Percentiles rank a stretch among this genome's conserved stretches.
These are phyloP conservation scores for Heterocephalus glaber DNA, from an alignment of 2,113 vertebrate species.

Conservation along the genomic window DNA sequence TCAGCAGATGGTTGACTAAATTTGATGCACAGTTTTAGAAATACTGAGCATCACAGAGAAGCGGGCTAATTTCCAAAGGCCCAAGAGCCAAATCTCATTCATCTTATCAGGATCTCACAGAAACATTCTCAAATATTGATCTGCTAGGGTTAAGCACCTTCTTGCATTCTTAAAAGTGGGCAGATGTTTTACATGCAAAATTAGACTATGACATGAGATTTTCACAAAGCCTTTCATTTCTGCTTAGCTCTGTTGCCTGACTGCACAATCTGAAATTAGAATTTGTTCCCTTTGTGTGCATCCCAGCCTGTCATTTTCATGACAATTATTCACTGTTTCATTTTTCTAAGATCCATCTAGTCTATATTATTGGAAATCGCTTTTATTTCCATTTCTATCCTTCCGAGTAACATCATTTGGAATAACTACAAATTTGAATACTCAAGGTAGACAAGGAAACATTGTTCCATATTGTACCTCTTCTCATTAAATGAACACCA, in stretches of 20 bases:
- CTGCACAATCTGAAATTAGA: slow-evolving; percentile 76
- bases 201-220: slow-evolving; percentile 66
- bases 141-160: slow-evolving; percentile 64
- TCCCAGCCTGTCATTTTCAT: slow-evolving; percentile 65
- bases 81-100: background rate
- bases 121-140: slow-evolving; percentile 21
- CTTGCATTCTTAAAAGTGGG: slow-evolving; percentile 54
- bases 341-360: slow-evolving; percentile 43
- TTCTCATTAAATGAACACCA: background rate
- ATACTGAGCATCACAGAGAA: background rate
- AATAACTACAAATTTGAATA: slow-evolving; percentile 55
- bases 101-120: slow-evolving; percentile 45
- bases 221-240: slow-evolving; percentile 70
- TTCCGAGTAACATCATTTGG: background rate
- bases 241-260: slow-evolving; percentile 69
- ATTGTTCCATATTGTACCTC: background rate
- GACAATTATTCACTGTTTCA: slow-evolving; percentile 60
- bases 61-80: background rate
- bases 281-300: slow-evolving; percentile 66
- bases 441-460: background rate
- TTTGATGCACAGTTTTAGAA: background rate
- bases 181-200: slow-evolving; percentile 58
- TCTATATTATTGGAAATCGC: background rate
- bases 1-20: background rate
- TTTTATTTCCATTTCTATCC: slow-evolving; percentile 53